These are phyloP conservation scores for Cinclus mexicanus DNA, from an alignment of 2,113 vertebrate genomes.

Conservation along the genomic window DNA sequence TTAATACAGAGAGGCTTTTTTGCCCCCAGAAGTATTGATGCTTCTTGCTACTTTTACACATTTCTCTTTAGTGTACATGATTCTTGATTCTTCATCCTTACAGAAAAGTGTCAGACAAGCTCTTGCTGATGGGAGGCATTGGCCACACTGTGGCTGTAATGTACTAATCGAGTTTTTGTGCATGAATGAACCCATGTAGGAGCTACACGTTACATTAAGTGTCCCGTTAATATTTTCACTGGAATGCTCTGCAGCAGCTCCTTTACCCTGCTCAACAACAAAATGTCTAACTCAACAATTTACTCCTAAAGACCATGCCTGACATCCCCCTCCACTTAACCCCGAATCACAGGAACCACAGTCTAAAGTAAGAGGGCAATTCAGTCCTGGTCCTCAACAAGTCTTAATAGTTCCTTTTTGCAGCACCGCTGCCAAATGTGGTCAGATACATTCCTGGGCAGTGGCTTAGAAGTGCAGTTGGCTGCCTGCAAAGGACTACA, in stretches of 20 bases:
- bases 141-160: not conserved
- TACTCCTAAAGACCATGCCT: not conserved
- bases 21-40: not conserved
- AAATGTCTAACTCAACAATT: conserved; percentile 5
- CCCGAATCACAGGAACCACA: conserved; percentile 19
- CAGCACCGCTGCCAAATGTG: conserved; percentile 43
- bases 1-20: not conserved
- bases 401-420: conserved; percentile 29
- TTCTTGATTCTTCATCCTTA: not conserved
- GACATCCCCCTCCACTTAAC: conserved; percentile 52
- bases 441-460: conserved; percentile 21
- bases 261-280: not conserved
- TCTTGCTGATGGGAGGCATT: not conserved
- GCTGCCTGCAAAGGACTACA: conserved; percentile 25
- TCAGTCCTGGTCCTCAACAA: conserved; percentile 12
- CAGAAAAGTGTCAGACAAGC: not conserved
- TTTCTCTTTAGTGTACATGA: not conserved
- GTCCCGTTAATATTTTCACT: not conserved
- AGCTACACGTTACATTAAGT: not conserved
- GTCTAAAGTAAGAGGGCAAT: conserved; percentile 56
- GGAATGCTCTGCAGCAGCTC: not conserved
- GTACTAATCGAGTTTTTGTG: not conserved
- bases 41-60: not conserved
- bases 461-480: conserved; percentile 20
- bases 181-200: not conserved